A percentile compares a stretch with the other conserved stretches of the same genome.
These are phyloP conservation scores for Argyresthia goedartella DNA, from an alignment of 2,888 invertebrate species.

Conservation along the genomic window DNA sequence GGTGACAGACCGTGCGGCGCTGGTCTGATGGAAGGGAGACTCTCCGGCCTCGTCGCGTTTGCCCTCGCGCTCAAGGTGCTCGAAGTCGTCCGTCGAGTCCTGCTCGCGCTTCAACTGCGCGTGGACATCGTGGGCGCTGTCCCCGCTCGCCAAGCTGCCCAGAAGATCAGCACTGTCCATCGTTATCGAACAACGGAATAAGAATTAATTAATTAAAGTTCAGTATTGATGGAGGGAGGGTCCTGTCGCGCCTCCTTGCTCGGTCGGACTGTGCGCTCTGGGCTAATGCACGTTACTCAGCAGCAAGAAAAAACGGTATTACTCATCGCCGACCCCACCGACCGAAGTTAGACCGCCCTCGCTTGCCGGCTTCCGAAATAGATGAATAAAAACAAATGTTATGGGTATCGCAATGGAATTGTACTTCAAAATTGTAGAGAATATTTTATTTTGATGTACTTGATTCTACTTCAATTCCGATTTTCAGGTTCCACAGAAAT, in stretches of 20 bases:
- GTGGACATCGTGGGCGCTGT: slow-evolving; percentile 21
- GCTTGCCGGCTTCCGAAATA: slow-evolving; percentile 15
- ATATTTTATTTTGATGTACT: too few species aligned
- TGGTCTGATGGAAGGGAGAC: slow-evolving; percentile 35
- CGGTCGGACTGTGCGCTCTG: slow-evolving; percentile 40
- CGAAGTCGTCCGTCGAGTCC: slow-evolving; percentile 81
- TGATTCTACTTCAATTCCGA: not conserved
- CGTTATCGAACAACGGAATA: not conserved
- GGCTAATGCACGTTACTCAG: slow-evolving; percentile 53
- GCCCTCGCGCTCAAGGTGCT: slow-evolving; percentile 76
- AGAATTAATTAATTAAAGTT: slow-evolving; percentile 2
- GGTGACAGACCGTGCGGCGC: slow-evolving; percentile 39
- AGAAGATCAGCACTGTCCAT: slow-evolving; percentile 53
- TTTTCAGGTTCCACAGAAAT: not conserved
- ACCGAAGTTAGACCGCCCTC: slow-evolving; percentile 17
- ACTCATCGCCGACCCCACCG: slow-evolving; percentile 49
- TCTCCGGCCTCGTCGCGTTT: slow-evolving; percentile 28
- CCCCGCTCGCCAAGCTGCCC: slow-evolving; percentile 46
- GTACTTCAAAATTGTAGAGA: not conserved
- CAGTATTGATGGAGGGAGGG: slow-evolving; percentile 21
- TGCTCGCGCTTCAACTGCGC: slow-evolving; percentile 68
- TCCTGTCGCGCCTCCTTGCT: slow-evolving; percentile 50
- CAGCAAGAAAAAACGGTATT: slow-evolving; percentile 57
- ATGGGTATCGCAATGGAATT: not conserved
- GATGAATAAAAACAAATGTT: slow-evolving; percentile 11